Evolutionary conservation across 2,888 invertebrate genomes (phyloP).

Genomic region (Thyatira batis): DNA sequence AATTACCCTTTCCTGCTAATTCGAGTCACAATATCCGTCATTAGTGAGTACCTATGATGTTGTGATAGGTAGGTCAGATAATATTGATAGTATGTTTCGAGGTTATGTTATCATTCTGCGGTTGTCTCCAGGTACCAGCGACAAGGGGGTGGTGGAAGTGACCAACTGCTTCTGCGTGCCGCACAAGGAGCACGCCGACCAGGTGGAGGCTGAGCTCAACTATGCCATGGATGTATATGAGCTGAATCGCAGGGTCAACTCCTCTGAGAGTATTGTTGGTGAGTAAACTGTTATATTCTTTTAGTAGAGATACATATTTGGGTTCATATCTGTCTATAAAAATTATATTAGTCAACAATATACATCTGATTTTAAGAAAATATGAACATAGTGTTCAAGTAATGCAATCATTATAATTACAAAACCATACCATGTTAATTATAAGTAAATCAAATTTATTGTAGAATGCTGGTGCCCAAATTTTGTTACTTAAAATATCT

Average conservation of each 20-base stretch:
- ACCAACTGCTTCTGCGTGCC: conserved; percentile 99
- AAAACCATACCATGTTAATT: too few species aligned
- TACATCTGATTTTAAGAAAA: too few species aligned
- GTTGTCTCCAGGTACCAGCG: conserved; percentile 86
- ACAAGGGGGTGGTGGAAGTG: conserved; percentile 97
- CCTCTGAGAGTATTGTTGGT: conserved; percentile 96
- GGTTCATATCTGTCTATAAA: too few species aligned
- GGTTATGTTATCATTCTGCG: conserved; percentile 33
- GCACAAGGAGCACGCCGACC: conserved; percentile 98
- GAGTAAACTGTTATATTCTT: too few species aligned
- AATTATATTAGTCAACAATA: too few species aligned
- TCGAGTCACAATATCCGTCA: not conserved
- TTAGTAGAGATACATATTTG: too few species aligned
- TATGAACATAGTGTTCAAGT: too few species aligned
- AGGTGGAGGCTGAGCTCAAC: conserved; percentile 98
- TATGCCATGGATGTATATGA: conserved; percentile 98
- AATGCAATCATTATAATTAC: too few species aligned
- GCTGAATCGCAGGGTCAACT: conserved; percentile 95
- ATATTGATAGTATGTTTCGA: not conserved
- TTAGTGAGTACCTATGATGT: not conserved
- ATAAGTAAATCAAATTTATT: too few species aligned
- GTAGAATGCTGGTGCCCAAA: too few species aligned
- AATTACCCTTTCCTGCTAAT: not conserved
- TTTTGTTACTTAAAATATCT: too few species aligned
- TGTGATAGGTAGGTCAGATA: not conserved